Percentiles rank a stretch among this genome's conserved stretches.
These are phyloP conservation scores for Byasa hedistus DNA, from an alignment of 2,888 invertebrate genomes.

Conservation along the genomic window DNA sequence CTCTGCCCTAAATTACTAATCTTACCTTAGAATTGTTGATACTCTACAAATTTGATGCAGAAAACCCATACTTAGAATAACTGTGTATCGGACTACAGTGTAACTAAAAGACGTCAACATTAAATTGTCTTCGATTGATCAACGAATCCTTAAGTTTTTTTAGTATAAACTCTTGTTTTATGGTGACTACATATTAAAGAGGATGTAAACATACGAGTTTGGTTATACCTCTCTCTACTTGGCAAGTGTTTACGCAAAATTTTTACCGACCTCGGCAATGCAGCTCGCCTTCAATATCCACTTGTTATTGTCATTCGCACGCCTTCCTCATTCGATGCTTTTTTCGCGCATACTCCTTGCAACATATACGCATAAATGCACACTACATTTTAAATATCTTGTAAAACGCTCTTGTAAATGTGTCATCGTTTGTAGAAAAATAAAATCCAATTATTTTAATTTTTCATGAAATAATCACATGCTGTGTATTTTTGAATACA, in stretches of 20 bases:
- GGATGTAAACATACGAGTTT: background rate
- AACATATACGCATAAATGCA: background rate
- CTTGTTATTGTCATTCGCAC: background rate
- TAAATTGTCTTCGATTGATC: no score
- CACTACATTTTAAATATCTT: background rate
- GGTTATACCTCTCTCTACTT: background rate
- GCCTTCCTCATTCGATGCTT: conserved; percentile 1
- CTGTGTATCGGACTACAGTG: no score
- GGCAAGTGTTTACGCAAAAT: background rate
- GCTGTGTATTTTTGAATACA: no score
- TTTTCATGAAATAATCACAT: no score
- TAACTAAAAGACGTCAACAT: no score
- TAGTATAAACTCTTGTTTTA: no score
- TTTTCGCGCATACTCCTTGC: conserved; percentile 2
- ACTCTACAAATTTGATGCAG: no score
- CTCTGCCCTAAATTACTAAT: no score
- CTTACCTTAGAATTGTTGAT: no score
- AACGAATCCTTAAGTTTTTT: no score
- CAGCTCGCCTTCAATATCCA: conserved; percentile 12
- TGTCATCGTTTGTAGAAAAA: background rate
- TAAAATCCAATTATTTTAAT: background rate
- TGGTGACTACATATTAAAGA: no score
- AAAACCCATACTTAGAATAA: no score
- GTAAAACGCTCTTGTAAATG: background rate
- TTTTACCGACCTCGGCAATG: conserved; percentile 10